These are phyloP conservation scores for Platycnemis pennipes DNA, from an alignment of 2,888 invertebrate species.

Conservation along the genomic window DNA sequence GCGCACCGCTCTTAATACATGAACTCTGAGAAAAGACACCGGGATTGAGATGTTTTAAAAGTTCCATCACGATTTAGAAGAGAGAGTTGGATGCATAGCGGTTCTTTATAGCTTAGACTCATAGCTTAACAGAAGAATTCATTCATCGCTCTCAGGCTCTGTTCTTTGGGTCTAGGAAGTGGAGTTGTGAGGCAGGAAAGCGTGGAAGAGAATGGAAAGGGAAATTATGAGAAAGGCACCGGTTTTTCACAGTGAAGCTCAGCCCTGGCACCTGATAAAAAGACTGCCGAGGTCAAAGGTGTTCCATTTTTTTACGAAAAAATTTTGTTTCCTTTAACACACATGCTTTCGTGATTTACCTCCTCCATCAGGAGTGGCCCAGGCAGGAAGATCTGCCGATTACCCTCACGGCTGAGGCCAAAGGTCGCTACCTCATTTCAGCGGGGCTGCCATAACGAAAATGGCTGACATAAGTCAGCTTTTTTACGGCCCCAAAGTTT, in stretches of 20 bases:
- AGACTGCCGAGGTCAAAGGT: neutral
- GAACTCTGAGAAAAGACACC: neutral
- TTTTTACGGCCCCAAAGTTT: neutral
- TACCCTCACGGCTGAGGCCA: neutral
- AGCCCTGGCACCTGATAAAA: conserved; percentile 7
- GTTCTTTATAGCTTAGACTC: neutral
- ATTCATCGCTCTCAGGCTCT: neutral
- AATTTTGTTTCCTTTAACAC: neutral
- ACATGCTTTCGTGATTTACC: neutral
- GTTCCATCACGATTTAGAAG: neutral
- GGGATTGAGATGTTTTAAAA: neutral
- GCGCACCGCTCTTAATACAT: too few relatives aligned
- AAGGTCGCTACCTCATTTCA: conserved; percentile 39
- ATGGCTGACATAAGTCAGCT: conserved; percentile 31
- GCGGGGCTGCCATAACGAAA: conserved; percentile 6
- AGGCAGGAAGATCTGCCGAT: neutral
- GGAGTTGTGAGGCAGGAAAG: neutral
- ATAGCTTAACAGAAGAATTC: neutral
- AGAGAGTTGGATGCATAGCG: neutral
- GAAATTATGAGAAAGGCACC: neutral
- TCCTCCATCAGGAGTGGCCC: neutral
- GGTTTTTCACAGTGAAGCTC: neutral
- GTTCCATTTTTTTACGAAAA: neutral
- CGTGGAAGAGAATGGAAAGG: neutral
- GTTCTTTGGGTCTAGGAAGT: neutral